Percentiles rank a stretch among this genome's conserved stretches.
These are phyloP conservation scores for Limnothrissa miodon DNA, from an alignment of 2,113 vertebrate species.

Conservation along the genomic window DNA sequence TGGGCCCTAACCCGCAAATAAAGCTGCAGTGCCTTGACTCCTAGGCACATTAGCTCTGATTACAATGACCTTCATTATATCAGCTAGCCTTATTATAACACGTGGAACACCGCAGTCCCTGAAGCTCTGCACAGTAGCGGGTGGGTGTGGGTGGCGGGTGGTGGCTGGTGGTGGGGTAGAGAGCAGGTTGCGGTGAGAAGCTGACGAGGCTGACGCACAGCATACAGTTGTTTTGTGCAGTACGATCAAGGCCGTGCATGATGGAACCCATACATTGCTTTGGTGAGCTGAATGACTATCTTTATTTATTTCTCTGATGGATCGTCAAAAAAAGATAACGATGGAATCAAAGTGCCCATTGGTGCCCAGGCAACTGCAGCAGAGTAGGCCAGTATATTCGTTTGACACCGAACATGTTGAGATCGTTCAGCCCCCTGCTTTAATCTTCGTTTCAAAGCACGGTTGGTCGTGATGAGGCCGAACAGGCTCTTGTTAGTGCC, in stretches of 20 bases:
- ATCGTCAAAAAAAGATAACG: conserved; percentile 14
- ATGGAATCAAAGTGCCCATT: not conserved
- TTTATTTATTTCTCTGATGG: conserved; percentile 9
- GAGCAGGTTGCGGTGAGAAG: not conserved
- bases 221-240: conserved; percentile 4
- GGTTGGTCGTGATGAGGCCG: not conserved
- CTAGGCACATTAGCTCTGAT: conserved; percentile 76
- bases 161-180: conserved; percentile 31
- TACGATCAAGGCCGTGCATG: not conserved
- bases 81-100: conserved; percentile 75
- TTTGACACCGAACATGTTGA: not conserved
- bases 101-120: conserved; percentile 62
- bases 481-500: conserved; percentile 19
- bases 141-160: conserved; percentile 57
- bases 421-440: not conserved
- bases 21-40: conserved; percentile 72
- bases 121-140: conserved; percentile 63
- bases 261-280: not conserved
- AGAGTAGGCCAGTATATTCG: not conserved
- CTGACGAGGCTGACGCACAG: not conserved
- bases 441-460: conserved; percentile 1
- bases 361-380: not conserved
- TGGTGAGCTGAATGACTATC: not conserved
- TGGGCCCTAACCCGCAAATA: conserved; percentile 67
- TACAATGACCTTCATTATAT: conserved; percentile 81